Evolutionary conservation across 1,140 invertebrate species (phyloP), one percentile per base, ranked within the genome.

Genomic region (Spodoptera frugiperda): DNA sequence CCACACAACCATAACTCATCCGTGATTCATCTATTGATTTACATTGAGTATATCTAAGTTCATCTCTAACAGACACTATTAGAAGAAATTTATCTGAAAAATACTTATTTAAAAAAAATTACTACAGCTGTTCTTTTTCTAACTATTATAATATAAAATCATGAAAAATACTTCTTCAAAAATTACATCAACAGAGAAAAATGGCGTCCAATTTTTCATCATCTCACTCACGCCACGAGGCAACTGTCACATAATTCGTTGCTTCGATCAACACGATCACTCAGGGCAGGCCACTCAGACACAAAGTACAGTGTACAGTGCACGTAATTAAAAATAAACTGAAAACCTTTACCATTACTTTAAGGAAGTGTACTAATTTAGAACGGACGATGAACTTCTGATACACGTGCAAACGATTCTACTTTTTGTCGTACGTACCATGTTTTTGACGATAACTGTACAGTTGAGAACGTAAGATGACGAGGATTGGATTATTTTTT

Each of bases 301-400:
- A 39, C 33, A 10, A 10, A 39, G 33, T 39, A 39, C 33, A 39
- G 85, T 89, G 33, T 39, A 39, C 33, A 39, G 85, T 89, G 89
- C 87, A 87, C 82, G 85, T 84, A 86, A 88, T 89, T 84, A 44
- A 83, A 89, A 88, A 89, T 89, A 88, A 82, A 77, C 77, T 67
- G 54, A 77, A 81, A 78, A 85, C 84, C 81, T 83, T 57, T 75
- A 79, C 75, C 82, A 84, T 86, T 88, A 79, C 84, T 85, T 82
- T 82, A 83, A 73, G 71, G 54, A 73, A 85, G 83, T 72, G 68
- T 76, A 89, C 89, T 77, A 77, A 89, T 84, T 87, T 90, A 90
- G 87, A 81, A 54, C 84, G 89, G 83, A 17, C 89, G 76, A 77
- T 84, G 87, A 90, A 84, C 87, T 78, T 61, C 17, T 65, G 73